Base-by-base conservation (phyloP, 2,113 vertebrate genomes). In the Perca schrenkii region DNA sequence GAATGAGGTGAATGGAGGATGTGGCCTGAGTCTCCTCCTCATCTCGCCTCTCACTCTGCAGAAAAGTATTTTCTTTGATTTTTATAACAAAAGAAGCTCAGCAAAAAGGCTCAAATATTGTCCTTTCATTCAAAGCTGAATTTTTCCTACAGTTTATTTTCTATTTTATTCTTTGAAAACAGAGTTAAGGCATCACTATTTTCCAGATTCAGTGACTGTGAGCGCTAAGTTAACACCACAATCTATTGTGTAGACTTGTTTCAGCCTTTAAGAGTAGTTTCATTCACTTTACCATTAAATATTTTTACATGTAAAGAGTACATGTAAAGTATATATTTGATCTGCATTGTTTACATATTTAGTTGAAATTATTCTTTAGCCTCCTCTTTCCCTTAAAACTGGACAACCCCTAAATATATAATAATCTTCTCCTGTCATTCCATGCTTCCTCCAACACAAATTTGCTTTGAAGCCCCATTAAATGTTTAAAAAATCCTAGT, bases 1-100 rank as follows among this genome's bases (percentile, higher is more conserved):
- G 76, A 87, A 74, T 25, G 74, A 63, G 65, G 74, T 70, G 76
- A 85, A 70, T 61, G 71, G 74, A 73, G 22, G 69, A 81, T 22
- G 60, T 77, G 67, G 72, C 64, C 74, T 31, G n/a, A 50, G 61
- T 47, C 11, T 77, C 2, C 15, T 67, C 50, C 53, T 25, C 49
- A 13, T 74, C 46, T 80, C 50, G 6, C 65, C 64, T 82, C 47
- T 80, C 57, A 25, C 47, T 63, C 71, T 52, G 46, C 52, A 54
- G 40, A 67, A 34, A 71, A 72, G 43, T 46, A 14, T 8, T 52
- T 63, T 68, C 36, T 43, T 17, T 66, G 21, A 69, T 74, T 71
- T 71, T 62, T 15, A 36, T 25, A 50, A 72, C 28, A 78, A 70
- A 52, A 53, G 5, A 17, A 68, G 19, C 62, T 56, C 21, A 16